Percentiles rank a stretch among this genome's conserved stretches.
These are phyloP conservation scores for Gambusia holbrooki DNA, from an alignment of 2,113 vertebrate species.

Conservation along the genomic window DNA sequence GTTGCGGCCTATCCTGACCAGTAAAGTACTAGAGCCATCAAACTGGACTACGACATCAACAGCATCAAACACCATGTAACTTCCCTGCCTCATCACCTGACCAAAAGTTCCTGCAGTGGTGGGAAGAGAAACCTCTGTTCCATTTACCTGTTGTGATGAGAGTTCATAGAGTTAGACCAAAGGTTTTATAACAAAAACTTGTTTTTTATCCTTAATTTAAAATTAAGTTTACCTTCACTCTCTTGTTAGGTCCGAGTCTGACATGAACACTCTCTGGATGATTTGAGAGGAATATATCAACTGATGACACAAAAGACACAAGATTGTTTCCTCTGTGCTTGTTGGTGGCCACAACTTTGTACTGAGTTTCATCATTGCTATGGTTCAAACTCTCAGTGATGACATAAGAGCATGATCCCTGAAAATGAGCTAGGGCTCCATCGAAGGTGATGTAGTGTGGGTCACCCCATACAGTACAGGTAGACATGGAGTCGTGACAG, in stretches of 20 bases:
- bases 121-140: constrained; percentile 34
- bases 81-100: constrained; percentile 34
- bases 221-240: constrained; percentile 58
- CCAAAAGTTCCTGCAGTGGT: constrained; percentile 34
- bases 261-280: constrained; percentile 25
- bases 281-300: constrained; percentile 69
- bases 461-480: constrained; percentile 78
- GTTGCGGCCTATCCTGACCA: constrained; percentile 48
- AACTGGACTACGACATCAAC: constrained; percentile 61
- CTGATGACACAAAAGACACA: constrained; percentile 72
- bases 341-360: constrained; percentile 67
- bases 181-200: not conserved
- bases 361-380: constrained; percentile 34
- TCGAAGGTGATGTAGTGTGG: constrained; percentile 84
- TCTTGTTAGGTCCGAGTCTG: constrained; percentile 59
- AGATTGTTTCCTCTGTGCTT: constrained; percentile 62
- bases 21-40: constrained; percentile 57
- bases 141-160: constrained; percentile 63
- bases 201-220: not conserved
- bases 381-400: constrained; percentile 58
- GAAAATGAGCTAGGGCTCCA: constrained; percentile 77
- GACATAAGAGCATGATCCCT: constrained; percentile 82
- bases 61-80: constrained; percentile 52
- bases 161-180: not conserved
- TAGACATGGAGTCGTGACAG: constrained; percentile 61